Evolutionary conservation across 2,888 invertebrate species (phyloP), one percentile per base, ranked within the genome.

Genomic region (Gymnoscelis rufifasciata): DNA sequence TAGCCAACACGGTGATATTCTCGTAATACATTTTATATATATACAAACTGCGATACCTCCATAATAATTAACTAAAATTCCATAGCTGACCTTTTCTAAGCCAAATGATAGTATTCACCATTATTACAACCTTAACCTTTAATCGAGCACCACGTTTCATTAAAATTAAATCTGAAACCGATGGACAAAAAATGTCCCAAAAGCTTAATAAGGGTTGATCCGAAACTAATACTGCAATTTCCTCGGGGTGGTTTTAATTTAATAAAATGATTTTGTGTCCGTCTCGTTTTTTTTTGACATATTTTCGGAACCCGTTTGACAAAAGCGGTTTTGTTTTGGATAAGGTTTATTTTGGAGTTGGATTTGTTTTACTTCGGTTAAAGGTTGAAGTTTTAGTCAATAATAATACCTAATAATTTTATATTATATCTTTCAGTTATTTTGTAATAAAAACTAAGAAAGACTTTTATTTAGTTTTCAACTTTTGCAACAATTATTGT

Each of bases 181-280:
- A 68, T 62, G 52, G 64, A 50, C 55, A 67, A 69, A 71, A 73
- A 70, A 59, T 78, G 78, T 78, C 78, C 66, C 66, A 74, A 80
- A 80, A 76, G 78, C 66, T 64, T 68, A 69, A 73, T 66, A 66
- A 62, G 64, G 63, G 66, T 70, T 79, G 78, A 82, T 78, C 78
- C 80, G 79, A 79, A 68, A 77, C 82, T 80, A 83, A 84, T 81
- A 74, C 68, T 51, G 62, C 70, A 77, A 76, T 77, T 76, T 74
- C 64, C 65, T 66, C 60, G 66, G 69, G 68, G 64, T 61, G 58
- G 60, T 62, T 64, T 68, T 68, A 69, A 74, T 71, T 71, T 69
- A 54, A 55, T 60, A 58, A 58, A 57, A 56, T 46, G 52, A 51
- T 53, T 56, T 47, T 47, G 40, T 47, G 51, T 43, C 43, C 31